Evolutionary conservation across 2,797 vertebrate genomes (phyloP).

Genomic region (Trichosurus vulpecula): DNA sequence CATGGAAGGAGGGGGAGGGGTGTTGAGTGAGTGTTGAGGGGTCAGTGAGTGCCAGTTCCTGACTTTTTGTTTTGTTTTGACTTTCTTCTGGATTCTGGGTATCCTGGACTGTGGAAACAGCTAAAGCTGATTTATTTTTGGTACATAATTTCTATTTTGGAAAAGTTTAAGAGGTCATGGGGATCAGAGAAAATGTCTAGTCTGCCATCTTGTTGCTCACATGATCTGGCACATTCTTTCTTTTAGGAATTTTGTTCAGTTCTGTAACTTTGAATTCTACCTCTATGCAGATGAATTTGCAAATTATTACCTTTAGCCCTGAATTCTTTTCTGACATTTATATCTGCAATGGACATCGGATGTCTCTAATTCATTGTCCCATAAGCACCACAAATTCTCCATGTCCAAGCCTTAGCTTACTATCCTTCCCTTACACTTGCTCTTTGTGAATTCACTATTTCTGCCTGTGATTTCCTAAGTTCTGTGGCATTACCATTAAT

Average conservation of each 20-base stretch:
- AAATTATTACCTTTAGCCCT: background rate
- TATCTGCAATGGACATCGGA: background rate
- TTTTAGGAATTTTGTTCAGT: background rate
- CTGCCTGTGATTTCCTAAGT: background rate
- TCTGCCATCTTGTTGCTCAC: background rate
- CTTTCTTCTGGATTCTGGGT: background rate
- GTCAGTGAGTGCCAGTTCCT: background rate
- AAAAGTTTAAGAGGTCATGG: background rate
- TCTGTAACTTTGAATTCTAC: background rate
- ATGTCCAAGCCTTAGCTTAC: background rate
- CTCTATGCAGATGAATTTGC: background rate
- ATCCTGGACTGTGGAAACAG: background rate
- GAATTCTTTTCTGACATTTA: background rate
- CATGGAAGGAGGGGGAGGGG: background rate
- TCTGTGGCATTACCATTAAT: background rate
- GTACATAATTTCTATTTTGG: background rate
- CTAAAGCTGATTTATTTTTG: background rate
- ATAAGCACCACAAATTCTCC: background rate
- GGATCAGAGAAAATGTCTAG: background rate
- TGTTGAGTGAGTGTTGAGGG: background rate
- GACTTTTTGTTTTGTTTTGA: background rate
- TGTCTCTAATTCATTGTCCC: background rate
- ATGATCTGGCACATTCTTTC: background rate
- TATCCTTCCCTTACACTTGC: background rate
- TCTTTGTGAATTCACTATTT: background rate